Evolutionary conservation across 2,888 invertebrate genomes (phyloP), one percentile per base, ranked within the genome.

Genomic region (Sesia bembeciformis): DNA sequence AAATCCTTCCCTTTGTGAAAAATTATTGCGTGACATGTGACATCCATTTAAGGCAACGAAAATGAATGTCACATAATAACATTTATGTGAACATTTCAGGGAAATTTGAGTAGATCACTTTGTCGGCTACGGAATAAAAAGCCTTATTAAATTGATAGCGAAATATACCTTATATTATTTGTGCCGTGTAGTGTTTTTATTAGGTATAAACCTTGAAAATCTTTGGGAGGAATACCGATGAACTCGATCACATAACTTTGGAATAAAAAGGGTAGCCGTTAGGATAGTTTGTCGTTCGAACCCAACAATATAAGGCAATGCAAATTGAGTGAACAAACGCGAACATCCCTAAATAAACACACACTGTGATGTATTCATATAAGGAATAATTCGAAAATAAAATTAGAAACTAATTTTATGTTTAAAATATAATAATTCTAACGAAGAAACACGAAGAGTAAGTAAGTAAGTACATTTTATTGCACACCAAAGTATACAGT

Each of bases 171-270:
- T 57, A 53, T 61, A 64, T 66, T 69, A 70, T 68, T 70, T 65
- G 64, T 66, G 60, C 65, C 1, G 42, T 64, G 62, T 68, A 67
- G 1, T 71, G 64, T 70, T 66, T 68, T 76, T 76, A 77, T 77
- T 70, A 73, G 70, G 69, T 74, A 71, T 72, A 70, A 74, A 77
- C 75, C 70, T 76, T 72, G 65, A 63, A 60, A 52, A 66, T 58
- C 60, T 56, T 60, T 41, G 66, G 61, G 57, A 58, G 65, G 78
- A 78, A 78, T 78, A 76, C 69, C 67, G 67, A 78, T 76, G 73
- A 75, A 68, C 64, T 68, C 74, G 76, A 78, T 78, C 76, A 76
- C 76, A 78, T 74, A 75, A 72, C 72, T 74, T 58, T 63, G 59
- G 65, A 63, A 66, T 68, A 72, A 72, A 75, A 76, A 74, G 68